Base-by-base conservation (phyloP, 2,888 invertebrate species). In the Euclidia mi region DNA sequence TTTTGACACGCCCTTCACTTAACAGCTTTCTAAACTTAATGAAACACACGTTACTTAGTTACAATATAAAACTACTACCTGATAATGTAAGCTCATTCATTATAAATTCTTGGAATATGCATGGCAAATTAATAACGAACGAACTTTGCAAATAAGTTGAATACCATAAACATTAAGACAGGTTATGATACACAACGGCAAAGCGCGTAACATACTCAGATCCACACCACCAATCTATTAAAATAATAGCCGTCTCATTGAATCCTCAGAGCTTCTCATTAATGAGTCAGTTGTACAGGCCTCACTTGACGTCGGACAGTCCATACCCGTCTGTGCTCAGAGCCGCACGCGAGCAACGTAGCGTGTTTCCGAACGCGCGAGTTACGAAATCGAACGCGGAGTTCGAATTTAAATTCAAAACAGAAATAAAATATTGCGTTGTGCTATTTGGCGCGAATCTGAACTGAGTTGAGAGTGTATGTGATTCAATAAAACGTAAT, bases 171-270 rank as follows among this genome's bases (percentile, higher is more conserved):
- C 48, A 56, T 46, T 47, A 29, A 38, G 49, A 66, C 66, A 60
- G 65, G 73, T 72, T 68, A n/a, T n/a, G n/a, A n/a, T 67, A 3
- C 55, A 65, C n/a, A 62, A 61, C 31, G 45, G 18, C 43, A 25
- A 25, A 25, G 25, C 31, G 55, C 52, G 55, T 56, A 44, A 55
- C 32, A 49, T 43, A 55, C 52, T 51, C 66, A 61, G 42, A n/a
- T n/a, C 50, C 71, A 59, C 57, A 70, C 53, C 57, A 68, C 68
- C 70, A 58, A 74, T 74, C 71, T 71, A 74, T 71, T 72, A 74
- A 65, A 68, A 74, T 68, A 72, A 70, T 59, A 62, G 56, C 71
- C 40, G 46, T 65, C 74, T 74, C 68, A 71, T 73, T 71, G 74
- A 74, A 74, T 67, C 63, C 70, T 56, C 72, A 43, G 40, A 57